Evolutionary conservation across 2,888 invertebrate species (phyloP).

Genomic region (Adelphocoris suturalis): DNA sequence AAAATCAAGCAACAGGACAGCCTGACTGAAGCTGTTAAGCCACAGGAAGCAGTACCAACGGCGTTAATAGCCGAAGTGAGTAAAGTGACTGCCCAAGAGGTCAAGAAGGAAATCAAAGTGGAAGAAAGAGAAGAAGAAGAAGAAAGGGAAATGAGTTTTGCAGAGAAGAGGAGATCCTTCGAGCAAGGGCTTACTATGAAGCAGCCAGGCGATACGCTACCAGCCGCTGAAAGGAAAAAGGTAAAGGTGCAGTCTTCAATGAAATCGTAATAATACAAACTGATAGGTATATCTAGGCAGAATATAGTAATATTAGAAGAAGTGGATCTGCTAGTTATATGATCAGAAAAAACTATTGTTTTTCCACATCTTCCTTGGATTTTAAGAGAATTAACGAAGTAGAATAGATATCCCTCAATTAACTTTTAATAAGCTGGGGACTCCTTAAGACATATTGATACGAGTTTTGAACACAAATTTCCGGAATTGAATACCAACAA

Average conservation of each 20-base stretch:
- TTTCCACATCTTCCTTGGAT: too few species aligned
- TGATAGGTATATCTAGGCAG: too few species aligned
- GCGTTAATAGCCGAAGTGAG: slow-evolving; percentile 69
- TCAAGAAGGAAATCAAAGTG: slow-evolving; percentile 55
- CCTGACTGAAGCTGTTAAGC: slow-evolving; percentile 12
- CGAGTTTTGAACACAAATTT: too few species aligned
- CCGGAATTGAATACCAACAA: too few species aligned
- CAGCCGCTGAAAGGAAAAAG: slow-evolving; percentile 74
- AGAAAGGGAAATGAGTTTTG: slow-evolving; percentile 74
- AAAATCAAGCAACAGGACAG: slow-evolving; percentile 71
- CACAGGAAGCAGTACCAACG: slow-evolving; percentile 70
- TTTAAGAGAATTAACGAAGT: too few species aligned
- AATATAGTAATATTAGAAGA: too few species aligned
- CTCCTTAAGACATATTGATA: too few species aligned
- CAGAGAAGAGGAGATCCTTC: slow-evolving; percentile 75
- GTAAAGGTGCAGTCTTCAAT: slow-evolving; percentile 27
- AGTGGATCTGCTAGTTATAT: too few species aligned
- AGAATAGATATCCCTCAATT: too few species aligned
- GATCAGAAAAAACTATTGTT: too few species aligned
- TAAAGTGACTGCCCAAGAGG: slow-evolving; percentile 64
- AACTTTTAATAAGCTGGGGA: too few species aligned
- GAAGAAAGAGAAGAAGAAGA: slow-evolving; percentile 71
- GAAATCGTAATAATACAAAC: not conserved
- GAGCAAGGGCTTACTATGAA: slow-evolving; percentile 75
- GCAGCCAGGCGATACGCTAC: slow-evolving; percentile 75